Evolutionary conservation across 2,797 vertebrate species (phyloP), one percentile per base, ranked within the genome.

Genomic region (Fundulus diaphanus): DNA sequence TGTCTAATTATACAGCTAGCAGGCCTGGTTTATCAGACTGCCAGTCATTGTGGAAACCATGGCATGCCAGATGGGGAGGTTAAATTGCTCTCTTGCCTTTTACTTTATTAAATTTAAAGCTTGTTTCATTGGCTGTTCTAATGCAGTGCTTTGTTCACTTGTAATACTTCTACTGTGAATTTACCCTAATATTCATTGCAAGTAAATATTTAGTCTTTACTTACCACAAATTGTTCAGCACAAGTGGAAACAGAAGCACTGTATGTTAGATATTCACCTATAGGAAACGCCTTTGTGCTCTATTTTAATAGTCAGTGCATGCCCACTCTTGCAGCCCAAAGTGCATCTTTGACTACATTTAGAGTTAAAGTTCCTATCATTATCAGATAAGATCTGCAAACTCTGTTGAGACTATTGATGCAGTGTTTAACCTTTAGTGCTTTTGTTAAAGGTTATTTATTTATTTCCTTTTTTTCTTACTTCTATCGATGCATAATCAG

Each of bases 1-100:
- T n/a, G 15, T 49, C 56, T 46, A 40, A 77, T 74, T 51, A 40
- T 37, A 49, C 48, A 69, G 37, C 12, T 8, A 15, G 44, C 20
- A 22, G 33, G 68, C 3, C 22, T 5, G 72, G 44, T 56, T 79
- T 74, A 65, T 80, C 70, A 74, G 11, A 27, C 46, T 33, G 68
- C 73, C 73, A 48, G 31, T 46, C 33, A 35, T 61, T 40, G 24
- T 29, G 27, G n/a, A 40, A 37, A 79, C 33, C n/a, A 29, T 70
- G 35, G 51, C 31, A n/a, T 42, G 42, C 16, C 42, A 63, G 27
- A 72, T 46, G 40, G n/a, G 27, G 33, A 29, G 22, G 37, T 35
- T 31, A 46, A 13, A 22, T 42, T 46, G 5, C 40, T 8, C 37
- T 37, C 8, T 27, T 37, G 7, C 33, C 42, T 71, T 57, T 18